Base-by-base conservation (phyloP, 2,888 invertebrate species). In the Brenthis ino region DNA sequence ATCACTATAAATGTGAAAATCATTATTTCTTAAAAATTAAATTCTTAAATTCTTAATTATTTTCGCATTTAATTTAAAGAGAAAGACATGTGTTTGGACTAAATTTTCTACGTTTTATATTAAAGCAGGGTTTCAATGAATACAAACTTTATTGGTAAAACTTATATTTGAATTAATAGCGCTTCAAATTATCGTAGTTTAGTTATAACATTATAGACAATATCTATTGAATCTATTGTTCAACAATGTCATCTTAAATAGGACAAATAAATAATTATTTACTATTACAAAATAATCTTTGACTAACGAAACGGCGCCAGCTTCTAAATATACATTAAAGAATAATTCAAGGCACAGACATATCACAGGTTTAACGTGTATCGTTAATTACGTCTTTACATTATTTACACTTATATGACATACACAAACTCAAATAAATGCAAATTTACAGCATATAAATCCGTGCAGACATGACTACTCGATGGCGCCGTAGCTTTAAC, bases 351-450 rank as follows among this genome's bases (percentile, higher is more conserved):
- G 91, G 91, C 91, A 91, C 91, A 90, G 89, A 89, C 87, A 87
- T 91, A 91, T 91, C 91, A 91, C 91, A 91, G 91, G 75, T 85
- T 88, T 84, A 84, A 88, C 85, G 81, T 88, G 80, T 87, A 87
- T 73, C 69, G 75, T 73, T 71, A 72, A 74, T 77, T 75, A 77
- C 73, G 71, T 75, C 71, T 72, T 73, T 74, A 74, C 68, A 77
- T 75, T 78, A 79, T 77, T 78, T 77, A 77, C 77, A 76, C 68
- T 65, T 69, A 73, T 58, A 69, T 72, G 72, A 75, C 69, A 71
- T 68, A 69, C 71, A 73, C 70, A 69, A 76, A 73, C 71, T 65
- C 73, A 64, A 71, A 73, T 77, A 77, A 77, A 77, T 78, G 75
- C 78, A 77, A 72, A 69, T 75, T 73, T 76, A 78, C 77, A 77